These are phyloP conservation scores for Syrmaticus mikado DNA, from an alignment of 2,113 vertebrate genomes.

Conservation along the genomic window DNA sequence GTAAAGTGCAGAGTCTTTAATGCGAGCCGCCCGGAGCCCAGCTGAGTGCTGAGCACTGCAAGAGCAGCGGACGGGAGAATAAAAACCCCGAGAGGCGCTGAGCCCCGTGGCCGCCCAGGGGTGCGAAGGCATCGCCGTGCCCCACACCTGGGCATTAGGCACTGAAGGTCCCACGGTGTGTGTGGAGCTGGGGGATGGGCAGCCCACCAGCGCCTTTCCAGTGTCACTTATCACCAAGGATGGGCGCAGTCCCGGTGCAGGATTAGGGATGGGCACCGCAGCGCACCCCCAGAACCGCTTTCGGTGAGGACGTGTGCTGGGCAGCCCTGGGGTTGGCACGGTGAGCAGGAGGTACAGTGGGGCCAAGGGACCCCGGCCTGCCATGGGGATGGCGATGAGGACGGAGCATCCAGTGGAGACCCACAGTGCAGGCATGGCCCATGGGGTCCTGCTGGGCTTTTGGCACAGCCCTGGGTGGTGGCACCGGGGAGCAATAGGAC, in stretches of 20 bases:
- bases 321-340: not conserved
- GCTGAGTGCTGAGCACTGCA: not conserved
- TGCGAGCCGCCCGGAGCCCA: not conserved
- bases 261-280: not conserved
- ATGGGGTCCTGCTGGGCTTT: not conserved
- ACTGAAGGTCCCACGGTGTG: not conserved
- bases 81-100: not conserved
- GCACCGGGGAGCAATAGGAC: not conserved
- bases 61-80: not conserved
- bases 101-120: not conserved
- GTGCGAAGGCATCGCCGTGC: not conserved
- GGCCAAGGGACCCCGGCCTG: not conserved
- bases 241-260: not conserved
- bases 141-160: not conserved
- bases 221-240: not conserved
- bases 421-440: not conserved
- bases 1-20: not conserved
- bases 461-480: not conserved
- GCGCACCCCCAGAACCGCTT: not conserved
- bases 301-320: not conserved
- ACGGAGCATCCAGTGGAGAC: not conserved
- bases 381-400: not conserved
- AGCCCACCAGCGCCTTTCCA: constrained; percentile 20
- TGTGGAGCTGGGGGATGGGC: too few relatives aligned
- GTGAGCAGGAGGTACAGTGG: not conserved